These are phyloP conservation scores for Cossypha heuglini DNA, from an alignment of 2,797 vertebrate genomes.

Conservation along the genomic window DNA sequence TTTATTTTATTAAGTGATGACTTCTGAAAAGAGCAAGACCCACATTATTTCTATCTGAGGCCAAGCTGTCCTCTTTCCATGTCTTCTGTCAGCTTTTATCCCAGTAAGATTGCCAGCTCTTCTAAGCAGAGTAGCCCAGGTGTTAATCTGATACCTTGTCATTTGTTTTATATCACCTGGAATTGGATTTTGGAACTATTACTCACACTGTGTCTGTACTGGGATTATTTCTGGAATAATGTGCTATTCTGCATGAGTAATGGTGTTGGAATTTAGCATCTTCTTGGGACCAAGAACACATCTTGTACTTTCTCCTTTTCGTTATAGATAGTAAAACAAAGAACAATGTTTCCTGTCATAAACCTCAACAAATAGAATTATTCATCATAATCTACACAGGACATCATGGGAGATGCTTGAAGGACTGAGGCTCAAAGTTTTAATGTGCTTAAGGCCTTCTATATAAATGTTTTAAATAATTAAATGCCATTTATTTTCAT, in stretches of 20 bases:
- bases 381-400: not conserved
- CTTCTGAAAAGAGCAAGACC: constrained; percentile 26
- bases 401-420: not conserved
- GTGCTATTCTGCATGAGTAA: not conserved
- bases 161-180: constrained; percentile 43
- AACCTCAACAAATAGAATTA: not conserved
- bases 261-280: constrained; percentile 19
- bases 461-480: constrained; percentile 19
- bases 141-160: constrained; percentile 48
- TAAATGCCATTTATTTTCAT: constrained; percentile 21
- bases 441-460: not conserved
- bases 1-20: constrained; percentile 29
- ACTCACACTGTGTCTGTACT: not conserved
- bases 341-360: not conserved
- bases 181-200: constrained; percentile 19
- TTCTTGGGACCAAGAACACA: not conserved
- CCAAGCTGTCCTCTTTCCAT: constrained; percentile 31
- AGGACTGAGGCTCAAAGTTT: not conserved
- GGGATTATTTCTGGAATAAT: not conserved
- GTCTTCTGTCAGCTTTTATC: constrained; percentile 34
- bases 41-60: not conserved
- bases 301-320: not conserved
- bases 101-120: constrained; percentile 1
- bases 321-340: not conserved
- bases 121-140: not conserved